Percentiles rank a stretch among this genome's conserved stretches.
These are phyloP conservation scores for Falco cherrug DNA, from an alignment of 2,797 vertebrate species.

Conservation along the genomic window DNA sequence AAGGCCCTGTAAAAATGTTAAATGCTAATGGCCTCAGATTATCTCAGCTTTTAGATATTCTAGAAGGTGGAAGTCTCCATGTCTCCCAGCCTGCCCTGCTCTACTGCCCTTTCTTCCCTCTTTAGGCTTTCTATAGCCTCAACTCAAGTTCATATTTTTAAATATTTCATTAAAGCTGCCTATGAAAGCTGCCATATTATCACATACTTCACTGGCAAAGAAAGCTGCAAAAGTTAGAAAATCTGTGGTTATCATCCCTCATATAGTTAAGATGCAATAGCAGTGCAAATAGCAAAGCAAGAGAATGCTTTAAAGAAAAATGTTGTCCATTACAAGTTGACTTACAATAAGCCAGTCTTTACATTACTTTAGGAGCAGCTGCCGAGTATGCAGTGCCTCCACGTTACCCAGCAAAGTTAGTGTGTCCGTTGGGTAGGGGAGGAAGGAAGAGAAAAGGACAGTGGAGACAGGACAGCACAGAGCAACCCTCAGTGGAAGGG, in stretches of 20 bases:
- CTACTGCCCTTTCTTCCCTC: background rate
- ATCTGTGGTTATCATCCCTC: background rate
- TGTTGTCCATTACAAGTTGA: background rate
- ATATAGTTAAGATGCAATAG: background rate
- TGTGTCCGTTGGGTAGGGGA: background rate
- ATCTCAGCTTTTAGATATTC: background rate
- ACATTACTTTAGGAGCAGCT: background rate
- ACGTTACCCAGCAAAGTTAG: background rate
- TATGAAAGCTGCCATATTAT: background rate
- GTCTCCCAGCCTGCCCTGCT: background rate
- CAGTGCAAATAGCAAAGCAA: background rate
- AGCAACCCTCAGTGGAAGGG: background rate
- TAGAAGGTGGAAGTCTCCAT: background rate
- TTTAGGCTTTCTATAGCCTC: background rate
- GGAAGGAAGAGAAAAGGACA: background rate
- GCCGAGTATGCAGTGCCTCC: background rate
- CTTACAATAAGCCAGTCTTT: background rate
- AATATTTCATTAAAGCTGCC: background rate
- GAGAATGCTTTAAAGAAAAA: background rate
- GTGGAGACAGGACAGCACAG: background rate
- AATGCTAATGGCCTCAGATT: background rate
- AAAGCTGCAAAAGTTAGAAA: background rate
- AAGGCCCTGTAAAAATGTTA: background rate
- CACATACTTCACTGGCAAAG: background rate
- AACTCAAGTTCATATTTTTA: background rate